These are phyloP conservation scores for Acomys russatus DNA, from an alignment of 2,797 vertebrate genomes.

Conservation along the genomic window DNA sequence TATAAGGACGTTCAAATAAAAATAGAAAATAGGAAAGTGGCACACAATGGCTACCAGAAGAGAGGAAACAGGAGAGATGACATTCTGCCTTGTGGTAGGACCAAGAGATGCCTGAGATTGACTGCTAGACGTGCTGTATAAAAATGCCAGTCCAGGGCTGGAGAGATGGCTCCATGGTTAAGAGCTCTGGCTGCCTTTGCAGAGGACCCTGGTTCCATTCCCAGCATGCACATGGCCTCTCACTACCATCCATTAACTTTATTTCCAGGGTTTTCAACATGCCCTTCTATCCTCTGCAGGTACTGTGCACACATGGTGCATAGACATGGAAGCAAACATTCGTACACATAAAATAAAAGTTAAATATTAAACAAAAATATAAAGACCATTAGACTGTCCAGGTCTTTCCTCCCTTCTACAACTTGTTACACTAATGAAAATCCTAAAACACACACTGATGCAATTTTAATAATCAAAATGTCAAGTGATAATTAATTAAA, in stretches of 20 bases:
- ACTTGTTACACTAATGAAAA: too few species aligned
- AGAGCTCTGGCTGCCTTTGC: too few species aligned
- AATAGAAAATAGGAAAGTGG: not conserved
- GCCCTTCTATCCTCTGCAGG: not conserved
- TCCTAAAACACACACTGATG: not conserved
- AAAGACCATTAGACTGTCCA: not conserved
- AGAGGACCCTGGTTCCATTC: not conserved
- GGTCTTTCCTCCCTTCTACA: not conserved
- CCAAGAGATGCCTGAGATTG: too few species aligned
- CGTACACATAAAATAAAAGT: not conserved
- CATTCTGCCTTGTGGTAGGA: accelerated
- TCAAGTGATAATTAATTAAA: not conserved
- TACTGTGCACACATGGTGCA: not conserved
- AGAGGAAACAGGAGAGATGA: not conserved
- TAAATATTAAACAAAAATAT: not conserved
- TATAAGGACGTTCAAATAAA: not conserved
- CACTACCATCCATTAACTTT: not conserved
- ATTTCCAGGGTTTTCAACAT: not conserved
- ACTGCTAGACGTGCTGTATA: not conserved
- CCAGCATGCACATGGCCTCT: not conserved
- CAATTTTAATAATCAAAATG: not conserved
- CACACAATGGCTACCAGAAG: too few species aligned
- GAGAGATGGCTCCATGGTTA: not conserved
- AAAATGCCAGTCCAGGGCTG: not conserved
- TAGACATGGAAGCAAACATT: not conserved